Conservation (phyloP, 1,140 invertebrate species). For the Anoplophora glabripennis region DNA sequence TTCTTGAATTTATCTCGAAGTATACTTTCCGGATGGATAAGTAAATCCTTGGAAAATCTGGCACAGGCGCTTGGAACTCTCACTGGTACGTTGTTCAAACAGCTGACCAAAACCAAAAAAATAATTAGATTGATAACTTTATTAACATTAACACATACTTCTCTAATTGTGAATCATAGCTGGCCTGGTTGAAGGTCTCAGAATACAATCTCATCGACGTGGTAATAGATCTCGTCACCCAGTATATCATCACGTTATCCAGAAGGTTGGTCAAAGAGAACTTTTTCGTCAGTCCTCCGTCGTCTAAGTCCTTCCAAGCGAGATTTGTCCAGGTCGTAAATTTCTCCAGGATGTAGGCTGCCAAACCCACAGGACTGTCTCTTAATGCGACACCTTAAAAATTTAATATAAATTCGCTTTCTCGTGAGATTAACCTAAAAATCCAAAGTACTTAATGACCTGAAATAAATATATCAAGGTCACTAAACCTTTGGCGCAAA, state of each 20-base stretch:
- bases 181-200: slow-evolving; percentile 53
- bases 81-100: slow-evolving; percentile 57
- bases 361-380: slow-evolving; percentile 71
- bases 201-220: slow-evolving; percentile 66
- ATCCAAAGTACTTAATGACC: too few species aligned
- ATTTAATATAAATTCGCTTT: too few species aligned
- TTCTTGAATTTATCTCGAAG: slow-evolving; percentile 61
- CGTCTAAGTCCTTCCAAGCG: slow-evolving; percentile 54
- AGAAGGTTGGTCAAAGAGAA: slow-evolving; percentile 73
- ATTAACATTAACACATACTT: neutral
- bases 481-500: too few species aligned
- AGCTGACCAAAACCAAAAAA: neutral
- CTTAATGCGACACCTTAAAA: slow-evolving; percentile 58
- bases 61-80: slow-evolving; percentile 64
- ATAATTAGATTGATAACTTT: neutral
- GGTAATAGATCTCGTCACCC: slow-evolving; percentile 65
- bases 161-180: slow-evolving; percentile 31
- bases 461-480: too few species aligned
- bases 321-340: slow-evolving; percentile 75
- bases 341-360: slow-evolving; percentile 86
- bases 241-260: slow-evolving; percentile 78
- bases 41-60: slow-evolving; percentile 62
- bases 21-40: slow-evolving; percentile 57
- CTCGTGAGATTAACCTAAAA: too few species aligned
- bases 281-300: slow-evolving; percentile 70